These are phyloP conservation scores for Spondyliosoma cantharus DNA, from an alignment of 2,797 vertebrate species.

Conservation along the genomic window DNA sequence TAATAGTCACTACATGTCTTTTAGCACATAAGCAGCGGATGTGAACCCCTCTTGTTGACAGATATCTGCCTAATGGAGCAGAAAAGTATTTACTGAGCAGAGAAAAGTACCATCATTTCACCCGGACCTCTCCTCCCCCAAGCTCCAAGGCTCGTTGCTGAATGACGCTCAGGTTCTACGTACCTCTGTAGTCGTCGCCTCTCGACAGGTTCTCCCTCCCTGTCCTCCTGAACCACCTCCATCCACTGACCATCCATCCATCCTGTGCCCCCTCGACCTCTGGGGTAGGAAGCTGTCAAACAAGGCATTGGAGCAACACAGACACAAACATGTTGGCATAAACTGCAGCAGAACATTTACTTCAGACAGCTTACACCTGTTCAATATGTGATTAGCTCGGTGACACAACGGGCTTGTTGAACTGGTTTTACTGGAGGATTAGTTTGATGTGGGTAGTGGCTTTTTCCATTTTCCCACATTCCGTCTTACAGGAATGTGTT, in stretches of 20 bases:
- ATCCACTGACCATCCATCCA: constrained; percentile 54
- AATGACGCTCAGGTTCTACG: constrained; percentile 29
- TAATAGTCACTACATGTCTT: neutral
- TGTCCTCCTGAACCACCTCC: constrained; percentile 36
- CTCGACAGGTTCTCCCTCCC: constrained; percentile 4
- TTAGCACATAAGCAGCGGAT: neutral
- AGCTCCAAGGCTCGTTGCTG: constrained; percentile 51
- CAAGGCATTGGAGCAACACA: constrained; percentile 46
- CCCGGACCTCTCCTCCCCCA: neutral
- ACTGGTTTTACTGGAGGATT: constrained; percentile 64
- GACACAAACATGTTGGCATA: constrained; percentile 22
- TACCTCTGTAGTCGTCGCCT: constrained; percentile 51
- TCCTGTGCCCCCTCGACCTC: constrained; percentile 14
- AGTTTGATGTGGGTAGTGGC: constrained; percentile 28
- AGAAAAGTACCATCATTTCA: neutral
- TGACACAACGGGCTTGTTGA: constrained; percentile 24
- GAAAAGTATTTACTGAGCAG: neutral
- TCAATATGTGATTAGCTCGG: neutral
- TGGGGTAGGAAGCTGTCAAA: constrained; percentile 29
- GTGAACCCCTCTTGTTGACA: constrained; percentile 11
- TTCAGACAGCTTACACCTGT: neutral
- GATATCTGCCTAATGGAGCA: constrained; percentile 15
- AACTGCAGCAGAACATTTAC: neutral
- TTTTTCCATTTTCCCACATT: constrained; percentile 50
- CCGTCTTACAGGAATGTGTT: constrained; percentile 58